Conservation (phyloP, 2,113 vertebrate genomes). For the Cryptotis parvus region DNA sequence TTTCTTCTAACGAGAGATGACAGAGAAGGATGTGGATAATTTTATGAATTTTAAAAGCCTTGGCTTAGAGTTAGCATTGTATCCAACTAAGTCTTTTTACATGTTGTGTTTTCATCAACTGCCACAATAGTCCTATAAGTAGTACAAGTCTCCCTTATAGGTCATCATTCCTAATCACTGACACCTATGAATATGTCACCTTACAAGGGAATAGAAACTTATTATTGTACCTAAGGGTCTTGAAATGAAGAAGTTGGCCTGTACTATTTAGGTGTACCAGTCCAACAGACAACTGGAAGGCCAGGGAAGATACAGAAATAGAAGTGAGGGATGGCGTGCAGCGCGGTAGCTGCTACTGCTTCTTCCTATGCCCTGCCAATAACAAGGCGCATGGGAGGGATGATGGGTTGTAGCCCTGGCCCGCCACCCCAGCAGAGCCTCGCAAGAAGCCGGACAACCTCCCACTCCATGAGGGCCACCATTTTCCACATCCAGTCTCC, state of each 20-base stretch:
- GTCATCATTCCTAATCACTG: neutral
- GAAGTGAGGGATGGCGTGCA: neutral
- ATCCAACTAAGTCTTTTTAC: slow-evolving; percentile 33
- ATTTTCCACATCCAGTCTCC: no score
- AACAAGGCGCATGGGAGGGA: no score
- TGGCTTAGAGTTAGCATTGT: neutral
- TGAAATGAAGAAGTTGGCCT: neutral
- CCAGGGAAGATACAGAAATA: neutral
- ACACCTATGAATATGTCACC: neutral
- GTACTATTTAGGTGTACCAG: neutral
- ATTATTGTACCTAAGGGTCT: slow-evolving; percentile 1
- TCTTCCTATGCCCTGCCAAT: no score
- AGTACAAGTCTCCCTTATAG: no score
- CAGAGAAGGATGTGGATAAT: neutral
- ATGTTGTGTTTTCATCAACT: slow-evolving; percentile 19
- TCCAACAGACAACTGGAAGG: neutral
- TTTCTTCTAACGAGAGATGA: neutral
- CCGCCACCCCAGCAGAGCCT: no score
- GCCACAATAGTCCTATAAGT: neutral
- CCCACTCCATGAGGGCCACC: no score
- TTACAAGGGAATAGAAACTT: neutral
- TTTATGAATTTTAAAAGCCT: slow-evolving; percentile 32
- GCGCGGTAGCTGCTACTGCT: no score
- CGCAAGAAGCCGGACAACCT: no score
- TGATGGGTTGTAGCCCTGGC: no score